Evolutionary conservation across 2,113 vertebrate species (phyloP).

Genomic region (Rhinolophus sinicus): DNA sequence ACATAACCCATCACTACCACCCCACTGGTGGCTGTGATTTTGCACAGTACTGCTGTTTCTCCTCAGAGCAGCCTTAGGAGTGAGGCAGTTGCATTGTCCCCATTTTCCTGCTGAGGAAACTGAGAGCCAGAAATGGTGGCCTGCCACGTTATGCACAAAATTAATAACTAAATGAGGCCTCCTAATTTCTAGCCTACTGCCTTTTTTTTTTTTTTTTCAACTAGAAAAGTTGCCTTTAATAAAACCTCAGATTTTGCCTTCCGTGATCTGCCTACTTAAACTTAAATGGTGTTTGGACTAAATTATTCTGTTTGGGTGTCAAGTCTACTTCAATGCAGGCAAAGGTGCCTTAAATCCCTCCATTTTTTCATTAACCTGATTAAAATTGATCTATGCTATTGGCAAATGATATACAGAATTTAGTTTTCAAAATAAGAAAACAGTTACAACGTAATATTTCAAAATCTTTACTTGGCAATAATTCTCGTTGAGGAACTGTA

Average conservation of each 20-base stretch:
- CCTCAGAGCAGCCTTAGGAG: neutral
- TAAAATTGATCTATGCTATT: constrained; percentile 28
- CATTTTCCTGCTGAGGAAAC: neutral
- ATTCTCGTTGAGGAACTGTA: neutral
- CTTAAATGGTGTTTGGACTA: neutral
- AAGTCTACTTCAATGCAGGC: neutral
- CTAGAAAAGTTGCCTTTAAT: neutral
- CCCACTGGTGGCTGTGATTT: neutral
- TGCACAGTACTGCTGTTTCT: neutral
- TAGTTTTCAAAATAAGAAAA: constrained; percentile 47
- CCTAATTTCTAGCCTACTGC: neutral
- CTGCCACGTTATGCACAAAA: neutral
- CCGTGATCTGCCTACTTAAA: constrained; percentile 34
- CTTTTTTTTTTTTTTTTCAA: neutral
- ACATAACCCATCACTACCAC: neutral
- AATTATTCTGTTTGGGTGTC: neutral
- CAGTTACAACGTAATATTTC: constrained; percentile 38
- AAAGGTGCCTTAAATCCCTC: constrained; percentile 17
- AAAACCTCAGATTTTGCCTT: constrained; percentile 21
- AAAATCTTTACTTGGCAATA: neutral
- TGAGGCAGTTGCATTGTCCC: neutral
- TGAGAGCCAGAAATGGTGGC: neutral
- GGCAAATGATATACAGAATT: constrained; percentile 3
- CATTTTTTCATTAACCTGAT: constrained; percentile 25
- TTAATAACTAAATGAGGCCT: neutral